A percentile compares a stretch with the other conserved stretches of the same genome.
Conservation (phyloP, 2,888 invertebrate species). For the Protophormia terraenovae region DNA sequence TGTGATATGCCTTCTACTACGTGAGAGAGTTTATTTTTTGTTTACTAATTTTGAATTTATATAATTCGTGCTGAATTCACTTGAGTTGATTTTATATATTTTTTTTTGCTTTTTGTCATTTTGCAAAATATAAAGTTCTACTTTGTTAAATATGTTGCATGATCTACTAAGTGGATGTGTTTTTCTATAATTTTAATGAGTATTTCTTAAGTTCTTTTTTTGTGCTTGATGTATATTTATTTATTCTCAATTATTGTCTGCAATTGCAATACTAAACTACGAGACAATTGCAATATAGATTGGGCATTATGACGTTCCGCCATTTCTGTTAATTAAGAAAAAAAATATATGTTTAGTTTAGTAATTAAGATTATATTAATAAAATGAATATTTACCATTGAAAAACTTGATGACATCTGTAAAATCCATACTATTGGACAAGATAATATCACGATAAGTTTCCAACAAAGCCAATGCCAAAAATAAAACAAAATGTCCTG, state of each 20-base stretch:
- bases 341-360: neutral
- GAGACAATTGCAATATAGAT: constrained; percentile 90
- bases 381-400: constrained; percentile 86
- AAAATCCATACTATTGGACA: constrained; percentile 98
- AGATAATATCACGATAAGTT: constrained; percentile 95
- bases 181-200: constrained; percentile 29
- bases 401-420: constrained; percentile 99
- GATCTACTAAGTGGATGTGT: constrained; percentile 35
- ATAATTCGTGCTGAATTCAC: neutral
- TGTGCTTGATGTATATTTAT: constrained; percentile 81
- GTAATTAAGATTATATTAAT: neutral
- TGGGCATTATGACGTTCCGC: constrained; percentile 95
- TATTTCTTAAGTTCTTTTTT: constrained; percentile 20
- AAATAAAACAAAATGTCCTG: constrained; percentile 95
- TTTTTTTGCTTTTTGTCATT: too few species aligned
- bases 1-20: constrained; percentile 49
- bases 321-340: constrained; percentile 89
- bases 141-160: constrained; percentile 53
- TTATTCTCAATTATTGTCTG: constrained; percentile 97
- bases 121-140: constrained; percentile 17
- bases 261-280: constrained; percentile 93
- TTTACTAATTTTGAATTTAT: neutral
- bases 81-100: constrained; percentile 17
- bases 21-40: constrained; percentile 3
- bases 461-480: constrained; percentile 95